Base-by-base conservation (phyloP, 2,113 vertebrate species). In the Henicopernis longicauda region DNA sequence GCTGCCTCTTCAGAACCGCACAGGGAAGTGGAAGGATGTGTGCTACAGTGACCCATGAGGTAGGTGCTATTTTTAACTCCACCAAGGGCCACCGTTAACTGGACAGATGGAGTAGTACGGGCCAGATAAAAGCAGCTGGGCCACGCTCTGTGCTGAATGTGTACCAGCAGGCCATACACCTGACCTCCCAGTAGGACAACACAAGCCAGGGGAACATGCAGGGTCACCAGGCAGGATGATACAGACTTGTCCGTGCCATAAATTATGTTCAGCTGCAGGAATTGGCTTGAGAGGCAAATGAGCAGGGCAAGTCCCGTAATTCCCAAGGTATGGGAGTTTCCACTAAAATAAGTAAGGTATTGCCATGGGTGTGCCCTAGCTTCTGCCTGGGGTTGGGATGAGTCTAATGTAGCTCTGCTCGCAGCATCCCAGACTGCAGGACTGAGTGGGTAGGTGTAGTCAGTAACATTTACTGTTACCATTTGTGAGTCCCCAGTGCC, bases 121-220 rank as follows among this genome's bases (percentile, higher is more conserved):
- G 27, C 18, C 61, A 40, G 69, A 17, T 31, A 20, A 49, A 50
- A 58, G 77, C 49, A 52, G 71, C 1, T 3, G 29, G 34, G 36
- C 32, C 19, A 3, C 0, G 0, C 22, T 63, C 27, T 1, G 0
- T 31, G 74, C 47, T 25, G 27, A 27, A 7, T 5, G 6, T 1
- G 0, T 20, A 40, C 32, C 26, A 67, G 52, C 27, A 42, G 38
- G 26, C 15, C 0, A 0, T 7, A 22, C 4, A 10, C 5, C 1
- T 6, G 1, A 38, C 38, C n/a, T 31, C 16, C n/a, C 0, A 0
- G 22, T 27, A 34, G 40, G 52, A 34, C 20, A 67, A 10, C 22
- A n/a, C 40, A 32, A 50, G 27, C 44, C 38, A 44, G 13, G 16
- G 23, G 14, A 90, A 49, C 9, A 2, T 1, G 22, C 0, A 1